Conservation (phyloP, 1,140 invertebrate species). For the Zaprionus tsacasi region DNA sequence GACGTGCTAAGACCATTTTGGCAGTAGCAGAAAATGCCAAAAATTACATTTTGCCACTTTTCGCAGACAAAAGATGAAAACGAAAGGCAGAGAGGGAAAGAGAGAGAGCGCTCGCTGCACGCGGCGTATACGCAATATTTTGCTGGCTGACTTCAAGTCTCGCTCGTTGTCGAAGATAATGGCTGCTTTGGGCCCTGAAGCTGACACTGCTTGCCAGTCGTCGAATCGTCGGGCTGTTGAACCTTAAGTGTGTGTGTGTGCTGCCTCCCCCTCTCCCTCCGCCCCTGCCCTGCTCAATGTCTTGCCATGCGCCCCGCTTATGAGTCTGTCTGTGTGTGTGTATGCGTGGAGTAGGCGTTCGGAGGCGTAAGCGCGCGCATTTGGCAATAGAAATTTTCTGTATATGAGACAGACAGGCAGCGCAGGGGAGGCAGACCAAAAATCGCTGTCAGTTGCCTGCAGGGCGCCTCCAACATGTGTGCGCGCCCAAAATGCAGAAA, state of each 20-base stretch:
- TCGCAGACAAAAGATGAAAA: slow-evolving; percentile 71
- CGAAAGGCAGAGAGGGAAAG: slow-evolving; percentile 23
- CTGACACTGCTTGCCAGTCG: slow-evolving; percentile 51
- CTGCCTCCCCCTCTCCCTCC: slow-evolving; percentile 28
- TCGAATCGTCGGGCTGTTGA: slow-evolving; percentile 77
- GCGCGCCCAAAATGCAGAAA: slow-evolving; percentile 60
- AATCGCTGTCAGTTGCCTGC: slow-evolving; percentile 34
- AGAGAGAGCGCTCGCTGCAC: slow-evolving; percentile 26
- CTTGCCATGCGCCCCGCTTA: slow-evolving; percentile 39
- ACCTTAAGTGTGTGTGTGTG: slow-evolving; percentile 76
- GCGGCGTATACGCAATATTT: slow-evolving; percentile 68
- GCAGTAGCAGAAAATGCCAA: slow-evolving; percentile 69
- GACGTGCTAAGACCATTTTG: slow-evolving; percentile 46
- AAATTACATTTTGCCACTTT: slow-evolving; percentile 83
- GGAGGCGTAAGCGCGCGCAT: slow-evolving; percentile 74
- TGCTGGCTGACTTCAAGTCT: slow-evolving; percentile 11
- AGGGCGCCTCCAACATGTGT: slow-evolving; percentile 38
- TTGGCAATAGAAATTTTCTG: slow-evolving; percentile 73
- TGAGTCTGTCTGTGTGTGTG: slow-evolving; percentile 13
- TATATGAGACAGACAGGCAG: slow-evolving; percentile 60
- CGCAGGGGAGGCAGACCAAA: slow-evolving; percentile 23
- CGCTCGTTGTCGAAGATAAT: slow-evolving; percentile 76
- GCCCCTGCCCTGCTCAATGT: slow-evolving; percentile 1
- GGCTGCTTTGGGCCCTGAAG: slow-evolving; percentile 64
- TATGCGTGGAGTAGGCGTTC: slow-evolving; percentile 13